phyloP scores from a whole-genome alignment of 2,113 vertebrate species.

The Macroglossus sobrinus region DNA sequence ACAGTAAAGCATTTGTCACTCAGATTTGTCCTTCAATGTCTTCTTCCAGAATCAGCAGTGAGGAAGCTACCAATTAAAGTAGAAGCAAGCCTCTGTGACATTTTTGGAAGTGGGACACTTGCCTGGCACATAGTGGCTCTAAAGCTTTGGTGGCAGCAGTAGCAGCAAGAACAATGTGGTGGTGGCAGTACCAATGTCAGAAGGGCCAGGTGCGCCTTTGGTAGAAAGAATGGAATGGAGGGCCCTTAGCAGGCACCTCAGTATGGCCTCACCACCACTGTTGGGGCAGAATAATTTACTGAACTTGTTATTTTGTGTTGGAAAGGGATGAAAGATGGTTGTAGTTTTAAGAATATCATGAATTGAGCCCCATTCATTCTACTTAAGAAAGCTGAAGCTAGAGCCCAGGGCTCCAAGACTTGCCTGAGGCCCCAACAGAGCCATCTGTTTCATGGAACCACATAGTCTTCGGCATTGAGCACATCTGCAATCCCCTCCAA shows the following conservation, averaged over 20 bases:
- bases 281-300: neutral
- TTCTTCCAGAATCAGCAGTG: neutral
- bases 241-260: neutral
- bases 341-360: neutral
- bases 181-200: too few relatives aligned
- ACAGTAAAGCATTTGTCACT: neutral
- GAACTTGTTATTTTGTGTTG: neutral
- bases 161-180: neutral
- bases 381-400: neutral
- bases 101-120: neutral
- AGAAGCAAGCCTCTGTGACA: neutral
- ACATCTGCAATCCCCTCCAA: neutral
- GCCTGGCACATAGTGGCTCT: neutral
- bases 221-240: neutral
- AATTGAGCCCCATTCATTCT: neutral
- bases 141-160: neutral
- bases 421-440: neutral
- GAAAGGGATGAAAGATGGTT: neutral
- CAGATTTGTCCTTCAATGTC: neutral
- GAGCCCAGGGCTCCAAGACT: neutral
- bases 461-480: neutral
- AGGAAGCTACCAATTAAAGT: neutral
- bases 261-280: fast-evolving
- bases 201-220: neutral
- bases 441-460: neutral